Evolutionary conservation across 2,797 vertebrate species (phyloP), one percentile per base, ranked within the genome.

Genomic region (Cyprinella venusta): DNA sequence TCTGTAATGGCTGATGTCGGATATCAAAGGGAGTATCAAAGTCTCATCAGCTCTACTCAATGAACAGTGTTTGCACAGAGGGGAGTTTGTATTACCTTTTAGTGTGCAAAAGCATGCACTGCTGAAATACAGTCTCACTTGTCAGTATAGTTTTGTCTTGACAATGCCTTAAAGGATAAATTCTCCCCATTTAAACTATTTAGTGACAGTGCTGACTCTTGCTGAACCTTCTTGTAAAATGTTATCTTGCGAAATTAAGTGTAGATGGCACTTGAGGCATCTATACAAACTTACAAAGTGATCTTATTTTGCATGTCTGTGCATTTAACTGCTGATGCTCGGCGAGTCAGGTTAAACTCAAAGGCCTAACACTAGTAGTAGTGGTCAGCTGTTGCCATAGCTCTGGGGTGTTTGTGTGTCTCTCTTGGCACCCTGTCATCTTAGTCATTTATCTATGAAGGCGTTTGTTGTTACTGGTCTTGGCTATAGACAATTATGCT

Each of bases 301-400:
- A 63, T n/a, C 26, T 26, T 26, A 8, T 40, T 79, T n/a, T 80
- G 56, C 67, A 80, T 50, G 13, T 65, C 36, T 64, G 36, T 59
- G n/a, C 13, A 30, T 42, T 54, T 76, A 79, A 80, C 36, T 50
- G 56, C 21, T 48, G n/a, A 24, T 26, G 72, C 7, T 78, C 50
- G 6, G 2, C 42, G 63, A 56, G 69, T 84, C 64, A 80, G 19
- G n/a, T 26, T 75, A 16, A 75, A 80, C 78, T 48, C 26, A 21
- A 68, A 70, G 67, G 74, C 76, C 69, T 75, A 59, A 71, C 76
- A 79, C 69, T 69, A 54, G 68, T 64, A 76, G 50, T 70, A 42
- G 48, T 65, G 48, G 63, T 82, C 67, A 83, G 72, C 5, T 40
- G 72, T 83, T 87, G 76, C 56, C n/a, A 80, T 82, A 45, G 45